These are phyloP conservation scores for Polyommatus icarus DNA, from an alignment of 2,888 invertebrate genomes.

Conservation along the genomic window DNA sequence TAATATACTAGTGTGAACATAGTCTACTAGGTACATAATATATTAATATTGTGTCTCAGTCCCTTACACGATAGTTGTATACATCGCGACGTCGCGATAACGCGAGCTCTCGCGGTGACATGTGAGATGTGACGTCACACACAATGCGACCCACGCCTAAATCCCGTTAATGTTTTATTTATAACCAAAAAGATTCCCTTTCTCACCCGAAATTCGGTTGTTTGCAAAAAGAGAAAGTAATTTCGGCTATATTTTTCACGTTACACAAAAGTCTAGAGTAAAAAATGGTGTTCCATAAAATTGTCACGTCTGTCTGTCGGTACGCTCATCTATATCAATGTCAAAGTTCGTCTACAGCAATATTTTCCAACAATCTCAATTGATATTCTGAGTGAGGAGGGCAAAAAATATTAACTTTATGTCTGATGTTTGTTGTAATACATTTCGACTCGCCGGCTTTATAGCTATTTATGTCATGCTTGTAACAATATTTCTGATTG, in stretches of 20 bases:
- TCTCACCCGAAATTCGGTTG: background rate
- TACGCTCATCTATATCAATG: slow-evolving; percentile 28
- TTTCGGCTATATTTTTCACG: slow-evolving; percentile 13
- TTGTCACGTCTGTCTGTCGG: slow-evolving; percentile 24
- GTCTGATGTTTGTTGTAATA: slow-evolving; percentile 10
- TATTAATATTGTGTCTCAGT: background rate
- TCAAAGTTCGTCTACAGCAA: slow-evolving; percentile 26
- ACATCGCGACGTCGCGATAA: background rate
- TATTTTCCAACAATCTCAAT: slow-evolving; percentile 27
- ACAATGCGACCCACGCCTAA: background rate
- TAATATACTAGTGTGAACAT: no score
- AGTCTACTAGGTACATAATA: no score
- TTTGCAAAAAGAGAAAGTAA: slow-evolving; percentile 7
- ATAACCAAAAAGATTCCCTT: background rate
- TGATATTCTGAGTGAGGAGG: slow-evolving; percentile 23
- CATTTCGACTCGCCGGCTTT: background rate
- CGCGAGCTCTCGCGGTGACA: background rate
- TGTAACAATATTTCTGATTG: background rate
- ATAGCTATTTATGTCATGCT: background rate
- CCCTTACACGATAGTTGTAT: background rate
- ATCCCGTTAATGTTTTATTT: slow-evolving; percentile 13
- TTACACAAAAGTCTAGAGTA: slow-evolving; percentile 20
- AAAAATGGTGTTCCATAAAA: slow-evolving; percentile 24
- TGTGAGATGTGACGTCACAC: slow-evolving; percentile 1
- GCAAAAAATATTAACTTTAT: slow-evolving; percentile 10